Evolutionary conservation across 2,797 vertebrate species (phyloP), one percentile per base, ranked within the genome.

Genomic region (Tachyglossus aculeatus): DNA sequence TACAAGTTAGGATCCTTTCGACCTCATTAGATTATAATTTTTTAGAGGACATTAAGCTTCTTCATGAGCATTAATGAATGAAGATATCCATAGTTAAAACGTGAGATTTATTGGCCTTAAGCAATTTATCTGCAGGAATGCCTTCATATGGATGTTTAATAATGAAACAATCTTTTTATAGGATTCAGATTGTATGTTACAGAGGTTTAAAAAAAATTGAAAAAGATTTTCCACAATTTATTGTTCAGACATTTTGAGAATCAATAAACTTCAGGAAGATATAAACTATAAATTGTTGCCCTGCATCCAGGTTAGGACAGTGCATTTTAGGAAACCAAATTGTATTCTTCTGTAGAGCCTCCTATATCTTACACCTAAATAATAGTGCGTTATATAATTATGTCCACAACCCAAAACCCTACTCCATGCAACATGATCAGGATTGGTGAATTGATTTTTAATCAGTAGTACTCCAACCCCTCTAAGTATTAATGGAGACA

Each of bases 91-190:
- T n/a, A n/a, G n/a, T n/a, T n/a, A n/a, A n/a, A n/a, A n/a, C n/a
- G 29, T 29, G 25, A 9, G 29, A 11, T 27, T 47, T 16, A 44
- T 18, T 53, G 55, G 14, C 64, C 33, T 75, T 57, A 80, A 54
- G 24, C 21, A 45, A 54, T 77, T 64, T 62, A 22, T 38, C 43
- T 11, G n/a, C 38, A 62, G 15, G 3, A 65, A 41, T 69, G 40
- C 7, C 56, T 13, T 80, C 31, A n/a, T 29, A 59, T 43, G 36
- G 44, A 11, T 56, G 19, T 69, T 44, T 61, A 55, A 66, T 56
- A 22, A 27, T 50, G n/a, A 45, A 57, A 38, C 2, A 19, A 25
- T 48, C 14, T 36, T 41, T 51, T 43, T 52, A 64, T 61, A 27
- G 14, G 7, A 54, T 40, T 33, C 43, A 0, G 15, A 18, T 10